These are phyloP conservation scores for Gopherus evgoodei DNA, from an alignment of 2,113 vertebrate genomes.

Conservation along the genomic window DNA sequence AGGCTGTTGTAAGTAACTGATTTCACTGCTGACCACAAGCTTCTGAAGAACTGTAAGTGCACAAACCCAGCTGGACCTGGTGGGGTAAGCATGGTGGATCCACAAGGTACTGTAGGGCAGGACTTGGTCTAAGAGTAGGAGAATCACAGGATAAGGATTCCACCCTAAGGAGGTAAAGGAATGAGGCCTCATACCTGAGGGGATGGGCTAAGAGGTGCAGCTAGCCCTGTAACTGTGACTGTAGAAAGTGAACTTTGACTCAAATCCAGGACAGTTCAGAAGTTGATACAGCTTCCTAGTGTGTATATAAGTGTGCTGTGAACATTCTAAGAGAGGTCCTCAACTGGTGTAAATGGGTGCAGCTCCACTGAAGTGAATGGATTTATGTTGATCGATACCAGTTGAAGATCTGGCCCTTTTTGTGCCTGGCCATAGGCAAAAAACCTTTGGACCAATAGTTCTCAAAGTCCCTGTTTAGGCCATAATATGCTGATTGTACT, in stretches of 20 bases:
- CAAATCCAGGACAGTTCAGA: not conserved
- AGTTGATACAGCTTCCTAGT: not conserved
- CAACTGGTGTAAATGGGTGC: accelerated
- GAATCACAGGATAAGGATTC: not conserved
- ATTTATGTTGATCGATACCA: accelerated
- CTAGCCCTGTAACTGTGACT: not conserved
- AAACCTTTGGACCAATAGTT: accelerated
- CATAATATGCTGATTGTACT: accelerated
- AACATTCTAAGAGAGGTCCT: not conserved
- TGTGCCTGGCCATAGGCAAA: not conserved
- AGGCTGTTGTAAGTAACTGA: not conserved
- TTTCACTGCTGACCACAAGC: not conserved
- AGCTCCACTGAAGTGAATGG: not conserved
- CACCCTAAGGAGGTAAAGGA: not conserved
- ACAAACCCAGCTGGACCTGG: not conserved
- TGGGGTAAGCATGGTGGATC: not conserved
- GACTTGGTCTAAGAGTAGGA: not conserved
- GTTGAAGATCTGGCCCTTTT: not conserved
- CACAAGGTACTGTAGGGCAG: not conserved
- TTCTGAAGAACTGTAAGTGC: not conserved
- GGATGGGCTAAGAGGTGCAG: no score
- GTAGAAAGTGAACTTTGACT: not conserved
- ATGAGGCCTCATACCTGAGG: not conserved
- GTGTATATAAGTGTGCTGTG: not conserved
- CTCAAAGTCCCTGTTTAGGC: not conserved